Conservation (phyloP, 2,113 vertebrate genomes). For the cattle (Bos taurus) region ARS-UCD2.0 NC_037331.1:8996001-8996500, state of each 20-base stretch:
- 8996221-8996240: neutral
- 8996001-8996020: neutral
- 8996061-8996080: neutral
- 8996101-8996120: neutral
- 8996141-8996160: neutral
- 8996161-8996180: neutral
- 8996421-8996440: neutral
- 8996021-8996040: neutral
- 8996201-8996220: neutral
- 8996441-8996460: neutral
- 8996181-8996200: neutral
- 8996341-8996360: conserved; percentile 5
- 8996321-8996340: conserved; percentile 1
- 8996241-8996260: neutral
- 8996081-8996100: neutral
- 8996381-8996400: neutral
- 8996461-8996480: conserved; percentile 25
- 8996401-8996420: neutral
- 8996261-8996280: neutral
- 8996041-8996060: neutral
- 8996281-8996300: neutral
- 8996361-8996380: neutral
- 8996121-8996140: neutral
- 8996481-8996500: neutral
- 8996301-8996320: neutral